Evolutionary conservation across 1,140 invertebrate genomes (phyloP).

Genomic region (Ephestia elutella): DNA sequence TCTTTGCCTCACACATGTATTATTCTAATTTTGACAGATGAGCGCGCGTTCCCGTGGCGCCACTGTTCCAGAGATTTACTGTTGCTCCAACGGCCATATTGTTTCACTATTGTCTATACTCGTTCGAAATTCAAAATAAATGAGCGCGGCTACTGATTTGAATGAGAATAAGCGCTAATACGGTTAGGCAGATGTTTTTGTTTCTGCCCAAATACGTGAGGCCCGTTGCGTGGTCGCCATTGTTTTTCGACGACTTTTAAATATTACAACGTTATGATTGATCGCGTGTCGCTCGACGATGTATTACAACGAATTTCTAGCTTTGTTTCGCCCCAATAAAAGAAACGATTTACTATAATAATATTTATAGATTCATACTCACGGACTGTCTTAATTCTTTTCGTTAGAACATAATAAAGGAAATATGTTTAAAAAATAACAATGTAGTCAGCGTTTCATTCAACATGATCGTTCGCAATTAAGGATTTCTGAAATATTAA

Average conservation of each 20-base stretch:
- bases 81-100: slow-evolving; percentile 65
- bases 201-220: slow-evolving; percentile 55
- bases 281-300: slow-evolving; percentile 7
- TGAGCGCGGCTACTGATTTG: slow-evolving; percentile 64
- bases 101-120: slow-evolving; percentile 50
- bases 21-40: slow-evolving; percentile 62
- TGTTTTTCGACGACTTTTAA: slow-evolving; percentile 14
- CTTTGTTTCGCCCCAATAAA: slow-evolving; percentile 7
- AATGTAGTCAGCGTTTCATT: background rate
- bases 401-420: background rate
- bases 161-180: slow-evolving; percentile 61
- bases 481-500: background rate
- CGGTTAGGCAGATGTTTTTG: slow-evolving; percentile 56
- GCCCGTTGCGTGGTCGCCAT: slow-evolving; percentile 20
- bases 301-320: slow-evolving; percentile 1
- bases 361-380: slow-evolving; percentile 5
- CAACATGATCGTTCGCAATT: background rate
- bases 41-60: slow-evolving; percentile 53
- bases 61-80: slow-evolving; percentile 59
- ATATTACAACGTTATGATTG: slow-evolving; percentile 11
- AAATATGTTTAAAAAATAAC: slow-evolving; percentile 1
- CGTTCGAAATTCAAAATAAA: slow-evolving; percentile 63
- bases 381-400: background rate
- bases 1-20: slow-evolving; percentile 45
- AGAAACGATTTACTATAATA: slow-evolving; percentile 10